Conservation (phyloP, 1,140 invertebrate genomes). For the Neodiprion lecontei region DNA sequence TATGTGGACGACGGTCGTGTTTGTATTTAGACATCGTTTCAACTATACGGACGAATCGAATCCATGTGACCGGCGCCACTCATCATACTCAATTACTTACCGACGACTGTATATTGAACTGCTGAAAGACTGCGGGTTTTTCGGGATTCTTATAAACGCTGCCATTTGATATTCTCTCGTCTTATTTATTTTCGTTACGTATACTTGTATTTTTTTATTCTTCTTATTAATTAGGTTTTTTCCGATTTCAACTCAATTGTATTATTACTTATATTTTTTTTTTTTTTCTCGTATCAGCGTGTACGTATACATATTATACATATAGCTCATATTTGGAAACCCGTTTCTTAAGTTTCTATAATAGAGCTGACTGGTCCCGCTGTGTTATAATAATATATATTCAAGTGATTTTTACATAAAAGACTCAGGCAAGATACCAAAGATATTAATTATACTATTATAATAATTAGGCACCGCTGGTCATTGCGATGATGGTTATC, state of each 20-base stretch:
- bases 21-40: no score
- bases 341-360: slow-evolving; percentile 7
- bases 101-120: background rate
- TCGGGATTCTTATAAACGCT: slow-evolving; percentile 3
- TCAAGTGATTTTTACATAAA: slow-evolving; percentile 33
- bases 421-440: slow-evolving; percentile 61
- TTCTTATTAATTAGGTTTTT: slow-evolving; percentile 1
- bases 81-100: background rate
- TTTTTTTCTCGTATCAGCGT: background rate
- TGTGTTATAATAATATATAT: slow-evolving; percentile 21
- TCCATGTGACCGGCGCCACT: no score
- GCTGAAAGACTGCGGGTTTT: background rate
- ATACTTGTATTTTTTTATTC: background rate
- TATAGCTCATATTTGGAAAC: background rate
- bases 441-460: slow-evolving; percentile 51
- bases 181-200: background rate
- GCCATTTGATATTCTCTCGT: slow-evolving; percentile 10
- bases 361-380: slow-evolving; percentile 8
- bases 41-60: no score
- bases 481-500: slow-evolving; percentile 52
- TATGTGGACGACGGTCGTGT: no score
- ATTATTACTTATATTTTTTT: slow-evolving; percentile 8
- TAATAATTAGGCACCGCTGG: slow-evolving; percentile 43
- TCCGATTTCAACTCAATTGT: background rate
- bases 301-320: slow-evolving; percentile 19